A percentile compares a stretch with the other conserved stretches of the same genome.
Conservation (phyloP, 2,797 vertebrate genomes). For the Melanotaenia boesemani region DNA sequence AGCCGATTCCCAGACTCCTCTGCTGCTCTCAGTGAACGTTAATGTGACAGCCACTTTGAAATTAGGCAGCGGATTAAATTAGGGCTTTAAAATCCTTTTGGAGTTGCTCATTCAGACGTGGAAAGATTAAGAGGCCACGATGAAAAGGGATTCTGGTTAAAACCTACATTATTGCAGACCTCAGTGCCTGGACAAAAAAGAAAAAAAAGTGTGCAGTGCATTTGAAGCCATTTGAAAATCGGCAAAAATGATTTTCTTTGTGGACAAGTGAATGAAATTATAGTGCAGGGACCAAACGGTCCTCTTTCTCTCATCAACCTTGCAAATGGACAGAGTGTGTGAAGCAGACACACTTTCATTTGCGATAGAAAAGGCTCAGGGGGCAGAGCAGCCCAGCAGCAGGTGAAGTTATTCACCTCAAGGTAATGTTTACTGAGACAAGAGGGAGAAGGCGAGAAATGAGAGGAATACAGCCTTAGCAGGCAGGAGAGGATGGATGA, state of each 20-base stretch:
- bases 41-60: constrained; percentile 78
- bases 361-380: constrained; percentile 53
- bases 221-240: constrained; percentile 69
- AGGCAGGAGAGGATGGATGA: constrained; percentile 24
- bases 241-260: constrained; percentile 73
- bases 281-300: constrained; percentile 45
- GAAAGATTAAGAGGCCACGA: constrained; percentile 77
- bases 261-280: constrained; percentile 74
- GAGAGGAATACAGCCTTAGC: constrained; percentile 45
- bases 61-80: constrained; percentile 80
- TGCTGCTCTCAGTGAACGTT: constrained; percentile 51
- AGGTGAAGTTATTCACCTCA: constrained; percentile 64
- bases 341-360: constrained; percentile 62
- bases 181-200: constrained; percentile 53
- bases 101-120: constrained; percentile 79
- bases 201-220: constrained; percentile 54
- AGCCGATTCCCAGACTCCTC: constrained; percentile 43
- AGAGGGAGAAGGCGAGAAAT: constrained; percentile 13
- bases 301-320: constrained; percentile 56
- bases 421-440: constrained; percentile 57
- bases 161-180: constrained; percentile 69
- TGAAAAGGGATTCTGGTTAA: constrained; percentile 79
- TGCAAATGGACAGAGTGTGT: constrained; percentile 58
- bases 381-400: constrained; percentile 46
- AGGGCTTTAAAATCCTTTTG: constrained; percentile 78